These are phyloP conservation scores for Knipowitschia caucasica DNA, from an alignment of 2,797 vertebrate genomes.

Conservation along the genomic window DNA sequence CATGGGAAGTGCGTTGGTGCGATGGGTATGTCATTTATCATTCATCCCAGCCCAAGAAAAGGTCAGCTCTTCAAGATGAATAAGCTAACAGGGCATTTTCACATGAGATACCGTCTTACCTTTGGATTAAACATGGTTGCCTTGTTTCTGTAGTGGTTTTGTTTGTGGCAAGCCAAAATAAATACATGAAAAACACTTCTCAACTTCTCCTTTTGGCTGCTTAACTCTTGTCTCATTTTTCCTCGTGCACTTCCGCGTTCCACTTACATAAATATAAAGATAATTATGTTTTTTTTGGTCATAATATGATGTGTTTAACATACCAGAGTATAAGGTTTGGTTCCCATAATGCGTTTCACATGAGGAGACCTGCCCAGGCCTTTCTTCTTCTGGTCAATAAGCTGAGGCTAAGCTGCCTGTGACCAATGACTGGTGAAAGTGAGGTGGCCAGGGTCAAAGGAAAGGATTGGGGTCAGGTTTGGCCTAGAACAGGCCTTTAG, in stretches of 20 bases:
- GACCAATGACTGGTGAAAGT: too few relatives aligned
- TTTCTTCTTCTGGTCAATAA: slow-evolving; percentile 29
- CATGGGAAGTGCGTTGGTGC: slow-evolving; percentile 77
- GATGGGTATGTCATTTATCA: slow-evolving; percentile 75
- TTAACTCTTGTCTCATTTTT: slow-evolving; percentile 39
- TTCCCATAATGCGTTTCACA: slow-evolving; percentile 35
- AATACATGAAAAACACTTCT: slow-evolving; percentile 20
- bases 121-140: background rate
- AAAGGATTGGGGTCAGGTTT: slow-evolving; percentile 27
- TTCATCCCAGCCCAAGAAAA: slow-evolving; percentile 49
- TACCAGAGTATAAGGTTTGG: slow-evolving; percentile 5
- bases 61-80: slow-evolving; percentile 34
- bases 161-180: slow-evolving; percentile 34
- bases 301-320: slow-evolving; percentile 17
- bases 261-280: slow-evolving; percentile 18
- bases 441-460: slow-evolving; percentile 7
- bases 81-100: slow-evolving; percentile 8
- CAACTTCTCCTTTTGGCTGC: slow-evolving; percentile 65
- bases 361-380: slow-evolving; percentile 13
- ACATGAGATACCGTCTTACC: background rate
- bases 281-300: slow-evolving; percentile 13
- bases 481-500: too few relatives aligned
- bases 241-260: slow-evolving; percentile 58
- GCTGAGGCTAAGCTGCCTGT: background rate
- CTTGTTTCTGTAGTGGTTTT: slow-evolving; percentile 6